Base-by-base conservation (phyloP, 2,888 invertebrate species). In the Endotricha flammealis region DNA sequence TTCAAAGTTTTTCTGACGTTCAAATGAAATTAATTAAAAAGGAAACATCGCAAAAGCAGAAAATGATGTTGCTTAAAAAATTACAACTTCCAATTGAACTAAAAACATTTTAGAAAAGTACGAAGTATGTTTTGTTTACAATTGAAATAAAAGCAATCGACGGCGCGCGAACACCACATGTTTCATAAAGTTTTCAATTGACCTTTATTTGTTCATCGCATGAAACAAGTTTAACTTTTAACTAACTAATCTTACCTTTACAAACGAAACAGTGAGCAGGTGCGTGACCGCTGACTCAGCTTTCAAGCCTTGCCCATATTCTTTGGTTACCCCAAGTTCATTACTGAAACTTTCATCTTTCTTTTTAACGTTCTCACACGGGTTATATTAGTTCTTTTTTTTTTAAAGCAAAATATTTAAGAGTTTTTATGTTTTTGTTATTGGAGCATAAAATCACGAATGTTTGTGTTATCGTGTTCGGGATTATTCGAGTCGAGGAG, bases 181-280 rank as follows among this genome's bases (percentile, higher is more conserved):
- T 6, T 20, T 20, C 6, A 11, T 13, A 1, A 16, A 8, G 2
- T 32, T 10, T 14, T 8, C 11, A 16, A 24, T 7, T 32, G 4
- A 32, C 14, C 16, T 33, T 16, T 24, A 16, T n/a, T 10, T 12
- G 27, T n/a, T 7, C 13, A 31, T 30, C 14, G 24, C 12, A 12
- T 20, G n/a, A 28, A 11, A 13, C 33, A 25, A 28, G 12, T 20
- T 34, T 13, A 28, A 50, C 39, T 51, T 54, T 52, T 62, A 54
- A 57, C 53, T 41, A 63, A 48, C 29, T 52, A 45, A 45, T 46
- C 62, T 64, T 63, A 68, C 68, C 68, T 64, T 36, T 47, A 44
- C 47, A 49, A 16, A 20, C 29, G 12, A 36, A 39, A 27, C 28
- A 41, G 44, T 39, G 49, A 39, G 42, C 44, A 46, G 44, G 48